These are phyloP conservation scores for Solenopsis invicta DNA, from an alignment of 1,140 invertebrate species.

Conservation along the genomic window DNA sequence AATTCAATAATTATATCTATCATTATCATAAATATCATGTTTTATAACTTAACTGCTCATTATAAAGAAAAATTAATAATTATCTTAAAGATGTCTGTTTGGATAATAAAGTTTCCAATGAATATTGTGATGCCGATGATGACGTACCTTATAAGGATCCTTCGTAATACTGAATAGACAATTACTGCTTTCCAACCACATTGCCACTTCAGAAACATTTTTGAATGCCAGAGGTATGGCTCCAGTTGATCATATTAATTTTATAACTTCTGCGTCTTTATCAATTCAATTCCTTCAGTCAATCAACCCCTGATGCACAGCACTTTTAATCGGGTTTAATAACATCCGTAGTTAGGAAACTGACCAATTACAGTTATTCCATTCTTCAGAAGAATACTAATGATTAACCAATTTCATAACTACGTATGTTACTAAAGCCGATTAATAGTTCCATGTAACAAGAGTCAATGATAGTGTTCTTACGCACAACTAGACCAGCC, in stretches of 20 bases:
- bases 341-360: no score
- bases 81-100: background rate
- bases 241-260: constrained; percentile 91
- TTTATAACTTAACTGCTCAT: background rate
- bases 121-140: background rate
- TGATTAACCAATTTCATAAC: no score
- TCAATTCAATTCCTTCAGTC: no score
- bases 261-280: constrained; percentile 92
- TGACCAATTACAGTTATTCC: no score
- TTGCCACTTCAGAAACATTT: constrained; percentile 96
- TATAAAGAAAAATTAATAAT: background rate
- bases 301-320: no score
- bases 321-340: no score
- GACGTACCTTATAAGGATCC: constrained; percentile 94
- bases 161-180: constrained; percentile 95
- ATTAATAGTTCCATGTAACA: no score
- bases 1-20: background rate
- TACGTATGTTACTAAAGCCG: no score
- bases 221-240: constrained; percentile 96
- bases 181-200: constrained; percentile 98
- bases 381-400: no score
- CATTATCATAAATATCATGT: background rate
- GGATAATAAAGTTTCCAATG: background rate
- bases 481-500: constrained; percentile 89
- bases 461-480: constrained; percentile 88